phyloP scores from a whole-genome alignment of 2,888 invertebrate species.

The Metallyticus violacea region DNA sequence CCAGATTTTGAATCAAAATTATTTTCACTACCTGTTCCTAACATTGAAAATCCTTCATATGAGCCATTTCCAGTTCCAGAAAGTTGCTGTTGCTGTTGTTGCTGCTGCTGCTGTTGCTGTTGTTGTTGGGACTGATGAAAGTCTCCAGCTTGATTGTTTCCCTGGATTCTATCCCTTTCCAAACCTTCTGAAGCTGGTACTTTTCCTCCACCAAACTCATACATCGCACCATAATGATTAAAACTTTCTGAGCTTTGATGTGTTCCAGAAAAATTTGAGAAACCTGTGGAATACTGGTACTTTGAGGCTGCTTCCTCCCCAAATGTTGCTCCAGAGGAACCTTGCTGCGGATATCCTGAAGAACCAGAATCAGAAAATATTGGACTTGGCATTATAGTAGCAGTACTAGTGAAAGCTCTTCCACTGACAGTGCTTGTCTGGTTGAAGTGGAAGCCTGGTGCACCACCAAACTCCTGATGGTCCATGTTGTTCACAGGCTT shows the following conservation, averaged over 20 bases:
- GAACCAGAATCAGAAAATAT: slow-evolving; percentile 17
- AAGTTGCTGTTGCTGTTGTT: neutral
- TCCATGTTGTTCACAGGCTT: neutral
- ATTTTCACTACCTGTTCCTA: neutral
- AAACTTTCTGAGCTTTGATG: slow-evolving; percentile 20
- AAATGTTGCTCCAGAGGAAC: slow-evolving; percentile 6
- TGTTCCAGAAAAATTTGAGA: slow-evolving; percentile 21
- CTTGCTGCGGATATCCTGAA: neutral
- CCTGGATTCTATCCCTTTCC: too few relatives aligned
- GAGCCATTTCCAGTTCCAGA: neutral
- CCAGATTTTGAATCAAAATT: too few relatives aligned
- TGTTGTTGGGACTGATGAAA: too few relatives aligned
- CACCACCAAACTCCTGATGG: slow-evolving; percentile 25
- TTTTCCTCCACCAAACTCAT: neutral
- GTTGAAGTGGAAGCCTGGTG: slow-evolving; percentile 25
- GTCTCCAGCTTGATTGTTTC: neutral
- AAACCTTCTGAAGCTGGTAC: neutral
- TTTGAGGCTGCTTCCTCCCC: slow-evolving; percentile 19
- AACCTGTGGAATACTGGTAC: slow-evolving; percentile 29
- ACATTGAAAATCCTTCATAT: slow-evolving; percentile 16
- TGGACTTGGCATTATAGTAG: slow-evolving; percentile 9
- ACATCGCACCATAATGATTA: slow-evolving; percentile 20
- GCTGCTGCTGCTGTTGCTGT: slow-evolving; percentile 9
- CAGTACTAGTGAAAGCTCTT: slow-evolving; percentile 6
- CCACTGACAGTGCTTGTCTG: slow-evolving; percentile 8